These are phyloP conservation scores for Seriola dumerili DNA, from an alignment of 2,113 vertebrate species.

Conservation along the genomic window DNA sequence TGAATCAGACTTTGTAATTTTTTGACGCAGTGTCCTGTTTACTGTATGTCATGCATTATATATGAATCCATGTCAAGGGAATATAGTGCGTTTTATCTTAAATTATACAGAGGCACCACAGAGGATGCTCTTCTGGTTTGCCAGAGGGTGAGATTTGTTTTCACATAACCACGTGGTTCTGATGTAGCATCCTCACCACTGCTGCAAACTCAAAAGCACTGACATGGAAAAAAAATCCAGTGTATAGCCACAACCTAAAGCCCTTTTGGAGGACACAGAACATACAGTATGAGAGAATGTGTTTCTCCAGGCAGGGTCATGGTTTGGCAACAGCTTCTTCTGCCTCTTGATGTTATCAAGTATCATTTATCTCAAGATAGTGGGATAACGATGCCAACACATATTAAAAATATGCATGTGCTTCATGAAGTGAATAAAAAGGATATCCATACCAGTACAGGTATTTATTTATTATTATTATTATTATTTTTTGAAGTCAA, in stretches of 20 bases:
- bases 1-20: neutral
- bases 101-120: slow-evolving; percentile 20
- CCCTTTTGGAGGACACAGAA: neutral
- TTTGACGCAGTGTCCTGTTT: neutral
- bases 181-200: neutral
- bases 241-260: neutral
- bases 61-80: neutral
- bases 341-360: neutral
- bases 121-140: neutral
- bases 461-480: neutral
- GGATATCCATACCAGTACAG: neutral
- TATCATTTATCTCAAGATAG: neutral
- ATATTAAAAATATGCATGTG: neutral
- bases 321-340: neutral
- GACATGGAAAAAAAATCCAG: neutral
- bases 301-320: neutral
- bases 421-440: neutral
- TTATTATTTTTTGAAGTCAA: neutral
- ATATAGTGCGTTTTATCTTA: neutral
- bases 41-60: neutral
- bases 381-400: neutral
- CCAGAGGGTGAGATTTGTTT: neutral
- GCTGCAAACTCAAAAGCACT: neutral
- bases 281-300: neutral
- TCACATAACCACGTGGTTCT: neutral